Evolutionary conservation across 1,140 invertebrate genomes (phyloP), one percentile per base, ranked within the genome.

Genomic region (Pseudomyrmex flavicornis): DNA sequence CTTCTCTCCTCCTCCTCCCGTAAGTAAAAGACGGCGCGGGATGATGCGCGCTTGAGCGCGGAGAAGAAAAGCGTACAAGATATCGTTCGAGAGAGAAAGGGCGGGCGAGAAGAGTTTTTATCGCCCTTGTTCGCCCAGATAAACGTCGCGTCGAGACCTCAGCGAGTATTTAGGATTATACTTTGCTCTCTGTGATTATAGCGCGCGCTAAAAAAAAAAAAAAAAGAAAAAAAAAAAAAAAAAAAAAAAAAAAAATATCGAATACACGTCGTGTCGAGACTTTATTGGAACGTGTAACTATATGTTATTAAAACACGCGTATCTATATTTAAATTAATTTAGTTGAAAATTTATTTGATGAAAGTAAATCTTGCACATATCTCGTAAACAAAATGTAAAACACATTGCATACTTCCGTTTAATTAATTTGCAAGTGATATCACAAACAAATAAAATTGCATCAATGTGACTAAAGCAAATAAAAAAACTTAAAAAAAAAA

Each of bases 391-490:
- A 79, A 69, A 79, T 62, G 59, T 58, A 15, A 22, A 80, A 82
- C 48, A 79, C 69, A 73, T 50, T n/a, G 50, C 76, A 62, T 84
- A 69, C 75, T 76, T 88, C 83, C 75, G 52, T 82, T 83, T 83
- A 80, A 88, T 88, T 88, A 87, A 86, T 88, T 79, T 48, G 56
- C n/a, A 20, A 48, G 62, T 59, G 54, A 65, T 83, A 82, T 89
- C 86, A 82, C 86, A 79, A 79, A 48, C 66, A 58, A 69, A 79
- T 79, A 52, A 70, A 59, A 70, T 70, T 79, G 26, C 46, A 59
- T 79, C 44, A 35, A 35, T 44, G 70, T 26, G 15, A 22, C 52
- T 72, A 72, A n/a, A 72, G 26, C 17, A 26, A 63, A 13, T 15
- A n/a, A 46, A 63, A 50, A 48, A 35, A 26, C 15, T 26, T 26